These are phyloP conservation scores for Ifrita kowaldi DNA, from an alignment of 2,113 vertebrate species.

Conservation along the genomic window DNA sequence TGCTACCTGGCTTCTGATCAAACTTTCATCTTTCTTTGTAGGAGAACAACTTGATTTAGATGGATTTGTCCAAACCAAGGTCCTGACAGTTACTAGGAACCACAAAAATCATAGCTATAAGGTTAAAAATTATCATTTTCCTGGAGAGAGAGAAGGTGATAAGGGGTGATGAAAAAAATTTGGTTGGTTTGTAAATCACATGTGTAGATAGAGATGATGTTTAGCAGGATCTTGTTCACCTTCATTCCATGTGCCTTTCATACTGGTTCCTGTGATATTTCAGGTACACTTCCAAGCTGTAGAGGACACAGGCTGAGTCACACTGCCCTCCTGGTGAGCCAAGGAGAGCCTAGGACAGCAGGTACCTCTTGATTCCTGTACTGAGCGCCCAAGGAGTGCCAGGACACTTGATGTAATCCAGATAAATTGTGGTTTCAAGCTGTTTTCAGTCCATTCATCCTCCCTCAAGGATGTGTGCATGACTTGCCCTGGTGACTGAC, in stretches of 20 bases:
- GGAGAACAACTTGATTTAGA: neutral
- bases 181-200: neutral
- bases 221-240: neutral
- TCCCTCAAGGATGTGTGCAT: neutral
- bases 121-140: neutral
- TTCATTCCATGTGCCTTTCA: fast-evolving
- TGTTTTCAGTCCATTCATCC: neutral
- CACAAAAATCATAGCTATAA: neutral
- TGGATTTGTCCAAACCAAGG: neutral
- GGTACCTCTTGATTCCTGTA: neutral
- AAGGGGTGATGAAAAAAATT: neutral
- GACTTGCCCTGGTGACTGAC: neutral
- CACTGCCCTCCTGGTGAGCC: neutral
- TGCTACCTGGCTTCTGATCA: neutral
- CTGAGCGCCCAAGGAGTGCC: neutral
- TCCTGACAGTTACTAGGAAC: neutral
- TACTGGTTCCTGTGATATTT: neutral
- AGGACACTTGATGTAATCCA: neutral
- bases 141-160: neutral
- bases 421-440: neutral
- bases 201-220: neutral
- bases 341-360: neutral
- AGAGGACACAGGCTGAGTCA: neutral
- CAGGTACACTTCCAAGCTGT: neutral
- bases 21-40: neutral